phyloP scores from a whole-genome alignment of 1,140 invertebrate species.

The Drosophila subpulchrella region DNA sequence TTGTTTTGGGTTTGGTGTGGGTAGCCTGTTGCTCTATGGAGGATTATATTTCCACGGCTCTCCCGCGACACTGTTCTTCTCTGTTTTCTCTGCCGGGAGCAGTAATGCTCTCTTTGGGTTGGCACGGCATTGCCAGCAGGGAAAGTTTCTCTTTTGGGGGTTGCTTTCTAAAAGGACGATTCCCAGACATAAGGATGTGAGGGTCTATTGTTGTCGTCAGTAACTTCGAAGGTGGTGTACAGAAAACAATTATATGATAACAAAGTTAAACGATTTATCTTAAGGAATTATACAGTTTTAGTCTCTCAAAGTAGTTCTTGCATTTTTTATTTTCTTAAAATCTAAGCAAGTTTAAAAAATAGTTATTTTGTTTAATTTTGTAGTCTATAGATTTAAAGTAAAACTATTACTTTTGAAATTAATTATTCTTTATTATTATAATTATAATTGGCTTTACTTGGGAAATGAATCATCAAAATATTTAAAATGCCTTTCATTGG shows the following conservation, averaged over 20 bases:
- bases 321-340: neutral
- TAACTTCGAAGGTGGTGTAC: constrained; percentile 19
- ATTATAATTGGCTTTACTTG: too few relatives aligned
- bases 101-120: constrained; percentile 3
- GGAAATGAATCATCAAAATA: too few relatives aligned
- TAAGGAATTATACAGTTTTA: too few relatives aligned
- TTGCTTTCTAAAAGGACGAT: constrained; percentile 35
- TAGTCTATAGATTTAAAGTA: too few relatives aligned
- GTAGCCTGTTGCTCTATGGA: constrained; percentile 52
- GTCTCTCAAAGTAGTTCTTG: neutral
- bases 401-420: too few relatives aligned
- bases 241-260: neutral
- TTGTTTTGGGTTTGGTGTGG: constrained; percentile 73
- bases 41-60: constrained; percentile 27
- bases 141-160: constrained; percentile 44
- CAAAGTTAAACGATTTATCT: too few relatives aligned
- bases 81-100: neutral
- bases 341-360: too few relatives aligned
- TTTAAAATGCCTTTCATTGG: too few relatives aligned
- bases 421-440: too few relatives aligned
- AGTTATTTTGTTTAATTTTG: too few relatives aligned
- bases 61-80: neutral
- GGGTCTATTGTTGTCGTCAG: constrained; percentile 55
- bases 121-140: constrained; percentile 58
- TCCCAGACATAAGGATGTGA: constrained; percentile 59